Evolutionary conservation across 2,888 invertebrate species (phyloP).

Genomic region (Axea sp.): DNA sequence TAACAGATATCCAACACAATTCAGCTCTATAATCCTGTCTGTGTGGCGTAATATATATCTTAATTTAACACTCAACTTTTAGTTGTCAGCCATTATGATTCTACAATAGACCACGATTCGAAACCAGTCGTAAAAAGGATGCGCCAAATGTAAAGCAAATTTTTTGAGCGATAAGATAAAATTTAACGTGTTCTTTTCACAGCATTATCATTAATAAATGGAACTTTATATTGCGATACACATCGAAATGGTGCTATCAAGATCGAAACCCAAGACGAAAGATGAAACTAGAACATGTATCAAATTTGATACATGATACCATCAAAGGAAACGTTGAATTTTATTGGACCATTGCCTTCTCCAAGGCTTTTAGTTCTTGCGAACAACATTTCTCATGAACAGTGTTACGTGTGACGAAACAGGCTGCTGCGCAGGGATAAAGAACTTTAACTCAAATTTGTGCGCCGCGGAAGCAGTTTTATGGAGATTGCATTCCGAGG

Average conservation of each 20-base stretch:
- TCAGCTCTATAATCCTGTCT: slow-evolving; percentile 8
- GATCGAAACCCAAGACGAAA: slow-evolving; percentile 27
- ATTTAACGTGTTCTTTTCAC: slow-evolving; percentile 22
- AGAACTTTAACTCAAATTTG: slow-evolving; percentile 69
- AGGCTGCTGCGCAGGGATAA: slow-evolving; percentile 36
- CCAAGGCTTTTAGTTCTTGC: slow-evolving; percentile 64
- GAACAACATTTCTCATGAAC: slow-evolving; percentile 61
- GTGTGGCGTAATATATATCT: slow-evolving; percentile 6
- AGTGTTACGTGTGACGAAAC: slow-evolving; percentile 57
- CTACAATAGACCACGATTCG: neutral
- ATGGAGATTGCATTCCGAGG: slow-evolving; percentile 77
- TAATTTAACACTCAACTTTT: slow-evolving; percentile 22
- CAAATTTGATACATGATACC: slow-evolving; percentile 29
- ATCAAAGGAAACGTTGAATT: slow-evolving; percentile 51
- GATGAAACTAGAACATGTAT: slow-evolving; percentile 32
- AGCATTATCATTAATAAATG: slow-evolving; percentile 34
- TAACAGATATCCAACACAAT: slow-evolving; percentile 31
- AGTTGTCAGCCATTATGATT: neutral
- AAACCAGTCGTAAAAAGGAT: slow-evolving; percentile 6
- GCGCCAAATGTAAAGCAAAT: slow-evolving; percentile 22
- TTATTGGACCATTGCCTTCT: slow-evolving; percentile 69
- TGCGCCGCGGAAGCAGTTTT: slow-evolving; percentile 72
- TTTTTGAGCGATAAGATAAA: slow-evolving; percentile 32
- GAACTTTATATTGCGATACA: slow-evolving; percentile 26
- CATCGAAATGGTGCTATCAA: slow-evolving; percentile 15